Base-by-base conservation (phyloP, 2,888 invertebrate genomes). In the Lissonota sp. region DNA sequence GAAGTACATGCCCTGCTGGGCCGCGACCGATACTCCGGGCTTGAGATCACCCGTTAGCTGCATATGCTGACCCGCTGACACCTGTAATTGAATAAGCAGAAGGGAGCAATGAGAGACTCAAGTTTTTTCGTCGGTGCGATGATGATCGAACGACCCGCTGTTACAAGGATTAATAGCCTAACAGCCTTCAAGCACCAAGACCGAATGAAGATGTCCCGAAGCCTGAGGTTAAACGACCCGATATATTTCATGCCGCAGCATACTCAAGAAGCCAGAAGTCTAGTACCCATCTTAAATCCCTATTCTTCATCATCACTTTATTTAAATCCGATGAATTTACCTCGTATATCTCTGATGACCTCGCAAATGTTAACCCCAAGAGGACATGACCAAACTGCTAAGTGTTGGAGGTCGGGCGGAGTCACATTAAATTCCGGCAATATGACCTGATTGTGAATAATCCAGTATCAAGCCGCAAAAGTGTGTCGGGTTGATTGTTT, bases 1-100 rank as follows among this genome's bases (percentile, higher is more conserved):
- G 89, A 95, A 95, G 93, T 96, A 97, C 94, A 97, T 96, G 86
- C 97, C 96, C 92, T 97, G 97, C 91, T 97, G 97, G 40, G 97
- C 95, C n/a, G 97, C 97, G 76, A 97, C 96, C 1, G 96, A 96
- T 67, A 97, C 96, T 81, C 95, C 96, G 87, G 95, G 95, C 90
- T 95, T 95, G 86, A 96, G 93, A 85, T 95, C 96, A 85, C 96
- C 95, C 88, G 95, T 95, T 86, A 97, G 94, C 92, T 96, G 96
- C 94, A 97, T 95, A 90, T 97, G 97, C 93, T 98, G 98, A 42
- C 97, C 97, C 86, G 97, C 96, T 1, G 97, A 97, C 87, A 97
- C 97, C 97, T 97, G 92, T 39, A 88, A 86, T 74, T 69, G 40
- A 49, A 73, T 75, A 76, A 82, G 37, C 55, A 70, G 64, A 67